Base-by-base conservation (phyloP, 2,797 vertebrate genomes). In the Picus viridis region DNA sequence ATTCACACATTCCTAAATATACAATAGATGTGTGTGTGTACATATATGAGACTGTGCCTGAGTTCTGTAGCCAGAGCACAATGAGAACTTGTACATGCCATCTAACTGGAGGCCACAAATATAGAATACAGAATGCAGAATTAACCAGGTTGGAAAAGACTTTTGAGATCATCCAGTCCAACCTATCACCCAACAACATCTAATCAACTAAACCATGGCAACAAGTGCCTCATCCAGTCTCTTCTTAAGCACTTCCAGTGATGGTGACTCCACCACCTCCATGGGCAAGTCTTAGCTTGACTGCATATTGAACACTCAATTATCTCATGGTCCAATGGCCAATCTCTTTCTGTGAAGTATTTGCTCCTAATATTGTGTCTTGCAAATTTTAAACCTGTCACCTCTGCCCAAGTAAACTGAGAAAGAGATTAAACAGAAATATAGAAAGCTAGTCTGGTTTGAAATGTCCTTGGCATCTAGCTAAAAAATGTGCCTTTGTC, bases 1-100 rank as follows among this genome's bases (percentile, higher is more conserved):
- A 80, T 74, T 92, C n/a, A 29, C 12, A 18, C 1, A 0, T 82
- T 88, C 22, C 6, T 27, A 62, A 58, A n/a, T 2, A 62, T 16
- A 17, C 3, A n/a, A 20, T 59, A 4, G 47, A 27, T 27, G 3
- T 71, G 6, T 51, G 7, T 29, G 2, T 43, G 11, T 24, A 43
- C 4, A 8, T 19, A 26, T 20, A 26, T 12, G 16, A 64, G 23
- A 16, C 29, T 53, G 5, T n/a, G 23, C n/a, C 6, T 0, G 1
- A 53, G 14, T 54, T 74, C n/a, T 85, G 51, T 18, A 77, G 23
- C 39, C 47, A 78, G 59, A 90, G 54, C 26, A 53, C 18, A 67
- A 9, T 51, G 36, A 56, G 26, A 71, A 70, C 19, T 77, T 61
- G 32, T 41, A 24, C 9, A 6, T 45, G 27, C 26, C 24, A 72